A percentile compares a stretch with the other conserved stretches of the same genome.
These are phyloP conservation scores for Drosophila repletoides DNA, from an alignment of 1,140 invertebrate genomes.

Conservation along the genomic window DNA sequence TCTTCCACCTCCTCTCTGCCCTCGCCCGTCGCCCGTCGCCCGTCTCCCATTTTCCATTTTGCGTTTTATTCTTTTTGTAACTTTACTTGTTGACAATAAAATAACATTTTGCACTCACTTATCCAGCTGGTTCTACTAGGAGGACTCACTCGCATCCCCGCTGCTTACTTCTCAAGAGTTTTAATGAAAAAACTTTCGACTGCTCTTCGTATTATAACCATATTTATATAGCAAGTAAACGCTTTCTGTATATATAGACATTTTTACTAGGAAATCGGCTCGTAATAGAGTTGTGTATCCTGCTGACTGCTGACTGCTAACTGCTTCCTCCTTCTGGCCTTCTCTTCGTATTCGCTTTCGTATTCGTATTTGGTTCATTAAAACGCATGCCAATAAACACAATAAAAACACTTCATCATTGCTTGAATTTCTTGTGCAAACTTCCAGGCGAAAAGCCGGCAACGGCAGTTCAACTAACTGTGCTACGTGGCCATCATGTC, in stretches of 20 bases:
- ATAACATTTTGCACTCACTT: constrained; percentile 80
- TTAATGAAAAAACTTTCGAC: constrained; percentile 76
- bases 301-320: constrained; percentile 2
- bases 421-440: constrained; percentile 75
- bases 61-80: constrained; percentile 42
- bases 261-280: constrained; percentile 52
- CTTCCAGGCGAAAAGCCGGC: constrained; percentile 22
- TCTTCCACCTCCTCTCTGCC: not conserved
- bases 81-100: constrained; percentile 79
- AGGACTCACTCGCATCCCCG: no score
- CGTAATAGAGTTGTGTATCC: constrained; percentile 58
- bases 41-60: constrained; percentile 17
- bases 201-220: constrained; percentile 29
- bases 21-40: no score
- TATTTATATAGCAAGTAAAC: constrained; percentile 6
- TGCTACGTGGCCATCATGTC: constrained; percentile 48
- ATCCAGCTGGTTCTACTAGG: constrained; percentile 59
- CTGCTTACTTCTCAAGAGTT: constrained; percentile 46
- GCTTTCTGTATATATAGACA: constrained; percentile 2
- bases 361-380: constrained; percentile 56
- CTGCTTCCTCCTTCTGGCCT: no score
- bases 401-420: constrained; percentile 72
- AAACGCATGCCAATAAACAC: constrained; percentile 62
- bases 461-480: constrained; percentile 20
- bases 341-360: not conserved